Percentiles rank a stretch among this genome's conserved stretches.
These are phyloP conservation scores for Anthonomus grandis DNA, from an alignment of 1,140 invertebrate species.

Conservation along the genomic window DNA sequence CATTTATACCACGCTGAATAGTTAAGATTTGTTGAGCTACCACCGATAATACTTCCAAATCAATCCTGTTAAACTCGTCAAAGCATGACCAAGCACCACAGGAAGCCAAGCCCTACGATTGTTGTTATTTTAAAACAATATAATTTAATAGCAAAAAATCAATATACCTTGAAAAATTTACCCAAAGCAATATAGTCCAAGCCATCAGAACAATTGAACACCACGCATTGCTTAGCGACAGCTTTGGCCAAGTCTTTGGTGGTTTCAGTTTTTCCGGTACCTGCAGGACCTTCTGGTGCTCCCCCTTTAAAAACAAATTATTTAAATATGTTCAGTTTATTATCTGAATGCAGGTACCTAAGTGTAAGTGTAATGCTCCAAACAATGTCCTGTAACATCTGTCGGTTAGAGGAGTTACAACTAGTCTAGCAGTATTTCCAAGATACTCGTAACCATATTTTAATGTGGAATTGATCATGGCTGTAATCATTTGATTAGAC, in stretches of 20 bases:
- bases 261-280: constrained; percentile 95
- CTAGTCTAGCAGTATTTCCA: constrained; percentile 83
- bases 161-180: constrained; percentile 86
- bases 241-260: constrained; percentile 96
- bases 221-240: constrained; percentile 93
- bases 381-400: constrained; percentile 90
- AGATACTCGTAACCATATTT: constrained; percentile 95
- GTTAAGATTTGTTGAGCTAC: constrained; percentile 87
- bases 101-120: constrained; percentile 74
- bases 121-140: not conserved
- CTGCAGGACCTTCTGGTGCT: constrained; percentile 91
- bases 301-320: constrained; percentile 56
- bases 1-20: constrained; percentile 75
- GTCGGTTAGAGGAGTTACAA: constrained; percentile 90
- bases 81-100: constrained; percentile 97
- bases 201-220: constrained; percentile 94
- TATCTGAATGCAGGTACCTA: constrained; percentile 50
- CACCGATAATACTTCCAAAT: constrained; percentile 86
- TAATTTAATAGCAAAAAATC: not conserved
- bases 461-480: constrained; percentile 90
- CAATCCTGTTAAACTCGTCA: constrained; percentile 90
- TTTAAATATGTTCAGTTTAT: not conserved
- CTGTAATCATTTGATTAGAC: constrained; percentile 61
- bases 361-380: constrained; percentile 81
- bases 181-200: constrained; percentile 90